A percentile compares a stretch with the other conserved stretches of the same genome.
Evolutionary conservation across 2,113 vertebrate genomes (phyloP).

Genomic region (Anhinga anhinga): DNA sequence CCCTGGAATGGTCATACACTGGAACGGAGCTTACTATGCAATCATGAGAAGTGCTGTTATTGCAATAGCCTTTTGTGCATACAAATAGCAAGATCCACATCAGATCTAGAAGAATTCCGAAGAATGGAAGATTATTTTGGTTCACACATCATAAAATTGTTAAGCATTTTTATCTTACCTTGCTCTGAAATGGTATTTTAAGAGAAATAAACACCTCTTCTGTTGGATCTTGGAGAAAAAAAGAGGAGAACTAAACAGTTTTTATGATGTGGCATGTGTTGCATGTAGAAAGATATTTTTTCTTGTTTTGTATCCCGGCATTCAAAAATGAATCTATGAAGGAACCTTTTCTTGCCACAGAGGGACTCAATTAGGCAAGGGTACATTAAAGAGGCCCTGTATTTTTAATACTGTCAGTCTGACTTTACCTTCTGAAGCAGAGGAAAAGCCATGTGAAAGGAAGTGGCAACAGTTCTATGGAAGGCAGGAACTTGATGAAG

Average conservation of each 20-base stretch:
- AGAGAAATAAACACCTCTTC: neutral
- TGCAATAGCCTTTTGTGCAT: neutral
- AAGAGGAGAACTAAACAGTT: neutral
- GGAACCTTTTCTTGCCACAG: neutral
- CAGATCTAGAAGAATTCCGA: neutral
- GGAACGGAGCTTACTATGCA: neutral
- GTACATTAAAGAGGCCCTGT: neutral
- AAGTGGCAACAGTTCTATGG: neutral
- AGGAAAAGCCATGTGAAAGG: neutral
- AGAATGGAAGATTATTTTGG: neutral
- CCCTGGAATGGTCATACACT: neutral
- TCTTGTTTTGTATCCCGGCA: neutral
- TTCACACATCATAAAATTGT: neutral
- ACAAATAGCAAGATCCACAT: neutral
- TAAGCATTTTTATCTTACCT: neutral
- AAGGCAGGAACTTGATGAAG: slow-evolving; percentile 9
- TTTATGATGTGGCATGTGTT: neutral
- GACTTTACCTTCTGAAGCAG: neutral
- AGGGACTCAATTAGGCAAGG: neutral
- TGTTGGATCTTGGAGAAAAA: neutral
- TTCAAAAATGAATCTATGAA: neutral
- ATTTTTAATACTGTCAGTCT: slow-evolving; percentile 15
- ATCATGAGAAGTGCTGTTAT: neutral
- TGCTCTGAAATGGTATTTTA: neutral
- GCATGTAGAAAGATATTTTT: neutral